Evolutionary conservation across 1,140 invertebrate species (phyloP).

Genomic region (Luehdorfia chinensis): DNA sequence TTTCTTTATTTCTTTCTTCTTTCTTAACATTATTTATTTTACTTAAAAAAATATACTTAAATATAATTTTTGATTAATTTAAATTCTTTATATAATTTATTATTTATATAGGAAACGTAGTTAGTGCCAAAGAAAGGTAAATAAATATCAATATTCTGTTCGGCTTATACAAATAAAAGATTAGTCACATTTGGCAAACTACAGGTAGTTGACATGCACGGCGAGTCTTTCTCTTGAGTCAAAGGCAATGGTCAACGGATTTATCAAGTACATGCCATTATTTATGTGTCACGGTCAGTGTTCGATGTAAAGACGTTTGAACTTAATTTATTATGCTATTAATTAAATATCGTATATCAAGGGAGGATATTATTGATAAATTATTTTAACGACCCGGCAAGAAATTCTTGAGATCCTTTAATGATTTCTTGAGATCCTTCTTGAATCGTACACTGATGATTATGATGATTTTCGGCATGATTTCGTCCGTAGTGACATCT

Average conservation of each 20-base stretch:
- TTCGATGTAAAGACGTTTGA: conserved; percentile 30
- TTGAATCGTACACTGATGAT: no score
- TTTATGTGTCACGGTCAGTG: conserved; percentile 46
- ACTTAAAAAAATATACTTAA: no score
- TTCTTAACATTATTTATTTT: no score
- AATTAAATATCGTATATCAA: background rate
- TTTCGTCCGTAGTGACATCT: no score
- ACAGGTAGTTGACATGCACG: conserved; percentile 26
- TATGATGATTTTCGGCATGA: no score
- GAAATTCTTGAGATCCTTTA: no score
- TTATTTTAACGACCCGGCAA: no score
- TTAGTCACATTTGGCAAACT: conserved; percentile 28
- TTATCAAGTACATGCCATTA: conserved; percentile 37
- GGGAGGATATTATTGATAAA: no score
- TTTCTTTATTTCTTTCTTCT: no score
- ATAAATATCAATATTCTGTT: conserved; percentile 16
- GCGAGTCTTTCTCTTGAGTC: conserved; percentile 17
- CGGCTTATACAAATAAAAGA: conserved; percentile 19
- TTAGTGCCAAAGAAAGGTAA: conserved; percentile 5
- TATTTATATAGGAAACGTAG: background rate
- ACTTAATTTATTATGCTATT: conserved; percentile 22
- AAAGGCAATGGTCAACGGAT: conserved; percentile 24
- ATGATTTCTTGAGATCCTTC: no score
- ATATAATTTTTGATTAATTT: no score
- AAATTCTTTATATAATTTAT: no score